These are phyloP conservation scores for Tribolium castaneum DNA, from an alignment of 1,140 invertebrate genomes.

Conservation along the genomic window DNA sequence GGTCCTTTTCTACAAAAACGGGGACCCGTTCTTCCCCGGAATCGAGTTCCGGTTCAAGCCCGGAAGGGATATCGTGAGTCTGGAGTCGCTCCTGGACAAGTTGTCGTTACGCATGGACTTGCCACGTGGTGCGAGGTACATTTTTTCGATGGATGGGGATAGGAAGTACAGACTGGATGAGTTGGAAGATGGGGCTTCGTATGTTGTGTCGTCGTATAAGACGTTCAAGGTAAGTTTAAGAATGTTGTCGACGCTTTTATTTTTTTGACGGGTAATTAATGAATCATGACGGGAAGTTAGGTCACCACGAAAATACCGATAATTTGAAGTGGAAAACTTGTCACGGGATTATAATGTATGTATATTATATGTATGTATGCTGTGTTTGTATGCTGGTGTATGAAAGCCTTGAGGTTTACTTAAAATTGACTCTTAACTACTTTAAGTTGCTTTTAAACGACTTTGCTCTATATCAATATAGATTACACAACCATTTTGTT, in stretches of 20 bases:
- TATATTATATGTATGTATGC: constrained; percentile 25
- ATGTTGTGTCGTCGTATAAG: constrained; percentile 91
- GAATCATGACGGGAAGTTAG: background rate
- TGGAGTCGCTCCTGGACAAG: constrained; percentile 88
- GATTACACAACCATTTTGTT: background rate
- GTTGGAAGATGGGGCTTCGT: constrained; percentile 88
- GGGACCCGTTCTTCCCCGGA: constrained; percentile 90
- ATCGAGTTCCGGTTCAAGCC: constrained; percentile 90
- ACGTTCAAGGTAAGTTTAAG: constrained; percentile 83
- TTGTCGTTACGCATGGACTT: constrained; percentile 84
- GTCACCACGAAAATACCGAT: background rate
- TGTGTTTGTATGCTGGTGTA: background rate
- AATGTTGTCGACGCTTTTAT: too few species aligned
- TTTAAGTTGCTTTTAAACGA: background rate
- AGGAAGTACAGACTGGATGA: constrained; percentile 86
- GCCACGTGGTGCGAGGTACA: constrained; percentile 84
- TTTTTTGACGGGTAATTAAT: background rate
- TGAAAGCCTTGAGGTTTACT: background rate
- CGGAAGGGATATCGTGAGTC: constrained; percentile 84
- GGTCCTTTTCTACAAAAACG: constrained; percentile 93
- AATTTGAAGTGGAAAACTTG: background rate
- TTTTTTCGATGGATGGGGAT: constrained; percentile 91
- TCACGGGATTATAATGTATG: constrained; percentile 8
- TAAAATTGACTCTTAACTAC: background rate
- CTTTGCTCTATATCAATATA: background rate